phyloP scores from a whole-genome alignment of 1,140 invertebrate genomes.

The Monochamus saltuarius region DNA sequence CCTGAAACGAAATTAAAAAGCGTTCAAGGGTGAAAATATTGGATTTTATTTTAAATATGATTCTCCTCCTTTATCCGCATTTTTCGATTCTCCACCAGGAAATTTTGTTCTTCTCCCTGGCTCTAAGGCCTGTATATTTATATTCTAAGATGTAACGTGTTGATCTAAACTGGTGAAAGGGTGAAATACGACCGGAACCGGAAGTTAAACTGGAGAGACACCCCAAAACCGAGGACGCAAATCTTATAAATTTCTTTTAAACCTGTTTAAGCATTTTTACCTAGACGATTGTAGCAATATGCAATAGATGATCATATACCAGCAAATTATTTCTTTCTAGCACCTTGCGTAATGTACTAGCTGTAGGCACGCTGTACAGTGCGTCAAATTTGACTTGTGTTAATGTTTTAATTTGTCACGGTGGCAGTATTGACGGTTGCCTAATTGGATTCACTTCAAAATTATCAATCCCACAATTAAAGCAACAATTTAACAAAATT shows the following conservation, averaged over 20 bases:
- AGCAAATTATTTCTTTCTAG: too few relatives aligned
- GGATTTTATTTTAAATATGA: constrained; percentile 23
- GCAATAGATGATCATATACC: too few relatives aligned
- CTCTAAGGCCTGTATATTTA: constrained; percentile 3
- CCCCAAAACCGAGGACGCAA: constrained; percentile 27
- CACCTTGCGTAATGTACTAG: too few relatives aligned
- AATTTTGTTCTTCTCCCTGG: not conserved
- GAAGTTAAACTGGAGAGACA: constrained; percentile 23
- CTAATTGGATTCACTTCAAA: too few relatives aligned
- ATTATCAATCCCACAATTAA: too few relatives aligned
- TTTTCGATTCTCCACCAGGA: not conserved
- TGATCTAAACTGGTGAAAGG: constrained; percentile 27
- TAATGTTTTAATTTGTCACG: too few relatives aligned
- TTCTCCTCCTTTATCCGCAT: constrained; percentile 3
- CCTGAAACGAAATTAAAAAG: constrained; percentile 29
- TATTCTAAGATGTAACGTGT: constrained; percentile 30
- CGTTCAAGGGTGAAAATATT: constrained; percentile 27
- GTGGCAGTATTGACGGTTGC: too few relatives aligned
- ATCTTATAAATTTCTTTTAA: constrained; percentile 20
- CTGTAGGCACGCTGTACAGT: too few relatives aligned
- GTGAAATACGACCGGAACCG: constrained; percentile 33
- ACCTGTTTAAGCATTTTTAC: constrained; percentile 5
- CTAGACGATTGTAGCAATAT: too few relatives aligned
- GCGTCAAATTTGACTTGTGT: too few relatives aligned
- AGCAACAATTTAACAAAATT: too few relatives aligned